These are phyloP conservation scores for Rostratula benghalensis DNA, from an alignment of 2,113 vertebrate genomes.

Conservation along the genomic window DNA sequence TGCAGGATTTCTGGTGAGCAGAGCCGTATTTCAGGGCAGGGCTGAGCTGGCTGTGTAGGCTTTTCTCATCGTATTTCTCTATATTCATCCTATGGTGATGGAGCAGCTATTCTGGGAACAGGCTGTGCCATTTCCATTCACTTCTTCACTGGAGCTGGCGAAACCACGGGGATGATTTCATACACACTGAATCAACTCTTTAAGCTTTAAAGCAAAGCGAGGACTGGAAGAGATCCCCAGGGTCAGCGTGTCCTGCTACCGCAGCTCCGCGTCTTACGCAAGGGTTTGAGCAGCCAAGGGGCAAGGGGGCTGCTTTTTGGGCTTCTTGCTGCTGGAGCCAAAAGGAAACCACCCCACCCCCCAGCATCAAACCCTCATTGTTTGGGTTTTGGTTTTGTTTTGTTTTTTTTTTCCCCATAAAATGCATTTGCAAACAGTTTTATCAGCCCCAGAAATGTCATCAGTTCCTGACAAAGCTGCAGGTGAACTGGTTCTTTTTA, in stretches of 20 bases:
- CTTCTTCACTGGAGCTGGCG: background rate
- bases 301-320: background rate
- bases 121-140: slow-evolving; percentile 38
- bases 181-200: background rate
- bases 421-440: background rate
- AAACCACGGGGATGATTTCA: slow-evolving; percentile 24
- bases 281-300: background rate
- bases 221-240: background rate
- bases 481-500: background rate
- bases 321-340: background rate
- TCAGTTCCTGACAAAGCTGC: background rate
- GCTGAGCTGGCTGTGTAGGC: background rate
- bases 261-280: background rate
- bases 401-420: background rate
- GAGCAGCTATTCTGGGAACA: slow-evolving; percentile 26
- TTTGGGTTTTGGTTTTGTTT: too few species aligned
- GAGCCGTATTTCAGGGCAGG: background rate
- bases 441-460: background rate
- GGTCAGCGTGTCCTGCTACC: background rate
- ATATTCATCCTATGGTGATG: background rate
- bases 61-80: background rate
- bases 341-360: background rate
- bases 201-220: background rate
- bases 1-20: background rate
- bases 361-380: background rate